Base-by-base conservation (phyloP, 2,888 invertebrate species). In the Acleris cristana region DNA sequence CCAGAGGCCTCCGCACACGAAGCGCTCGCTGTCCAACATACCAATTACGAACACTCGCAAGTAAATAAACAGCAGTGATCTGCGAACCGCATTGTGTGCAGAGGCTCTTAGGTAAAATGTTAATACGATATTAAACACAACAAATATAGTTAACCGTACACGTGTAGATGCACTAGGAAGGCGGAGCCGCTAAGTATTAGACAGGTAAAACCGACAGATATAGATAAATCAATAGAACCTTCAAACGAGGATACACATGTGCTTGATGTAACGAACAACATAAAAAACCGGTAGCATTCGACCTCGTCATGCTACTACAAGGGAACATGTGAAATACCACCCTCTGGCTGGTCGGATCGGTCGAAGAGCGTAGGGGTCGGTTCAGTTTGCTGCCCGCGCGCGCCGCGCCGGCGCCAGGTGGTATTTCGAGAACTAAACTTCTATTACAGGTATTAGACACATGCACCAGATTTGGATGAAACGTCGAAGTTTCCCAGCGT, bases 271-370 rank as follows among this genome's bases (percentile, higher is more conserved):
- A 74, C 71, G 73, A 71, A 80, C 79, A 79, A 81, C 79, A 81
- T 74, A 78, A 69, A 71, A 71, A 75, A 76, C 81, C 82, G 79
- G 73, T 79, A 72, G 72, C 72, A 78, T 75, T 77, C 79, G 75
- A 79, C 80, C 83, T 79, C 79, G 77, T 77, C 89, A 90, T 90
- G 91, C 90, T 85, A 87, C 90, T 90, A 91, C 90, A 80, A 81
- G 81, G 84, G 85, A 83, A 82, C 80, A 76, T 79, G 81, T 79
- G 89, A 89, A 89, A 89, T 88, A 90, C 90, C 91, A 91, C 90
- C 90, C 88, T 85, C 83, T 71, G 49, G 49, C 83, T 71, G 49
- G 49, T 19, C 55, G 30, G 48, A 8, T 48, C 26, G 5, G 53
- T 58, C 58, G 48, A 14, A 14, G 26, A 45, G 18, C 48, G 48